Conservation (phyloP, 2,888 invertebrate species). For the Pemphredon lugubris region DNA sequence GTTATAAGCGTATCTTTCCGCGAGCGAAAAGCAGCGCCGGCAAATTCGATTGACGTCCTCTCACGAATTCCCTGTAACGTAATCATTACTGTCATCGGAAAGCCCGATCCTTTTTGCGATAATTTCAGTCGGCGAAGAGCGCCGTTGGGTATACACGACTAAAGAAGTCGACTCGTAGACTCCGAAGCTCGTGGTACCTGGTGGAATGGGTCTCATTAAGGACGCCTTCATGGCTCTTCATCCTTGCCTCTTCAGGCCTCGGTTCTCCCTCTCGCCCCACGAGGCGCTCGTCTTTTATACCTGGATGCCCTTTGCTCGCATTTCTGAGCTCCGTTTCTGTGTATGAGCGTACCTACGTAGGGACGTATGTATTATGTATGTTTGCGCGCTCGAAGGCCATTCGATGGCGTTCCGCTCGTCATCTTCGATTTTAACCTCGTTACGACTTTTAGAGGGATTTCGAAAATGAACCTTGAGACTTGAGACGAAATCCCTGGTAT, state of each 20-base stretch:
- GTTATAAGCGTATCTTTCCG: no score
- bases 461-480: slow-evolving; percentile 35
- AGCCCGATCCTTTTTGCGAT: slow-evolving; percentile 64
- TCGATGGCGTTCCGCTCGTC: slow-evolving; percentile 57
- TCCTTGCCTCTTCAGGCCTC: slow-evolving; percentile 67
- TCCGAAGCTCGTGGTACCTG: slow-evolving; percentile 63
- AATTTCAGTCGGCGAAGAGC: slow-evolving; percentile 58
- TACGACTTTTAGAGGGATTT: slow-evolving; percentile 54
- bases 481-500: slow-evolving; percentile 16
- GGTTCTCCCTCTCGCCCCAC: slow-evolving; percentile 40
- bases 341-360: slow-evolving; percentile 56
- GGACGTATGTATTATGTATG: no score
- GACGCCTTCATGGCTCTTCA: slow-evolving; percentile 73
- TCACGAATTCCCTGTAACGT: slow-evolving; percentile 45
- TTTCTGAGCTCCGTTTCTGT: slow-evolving; percentile 49
- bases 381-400: slow-evolving; percentile 63
- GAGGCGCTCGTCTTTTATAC: slow-evolving; percentile 68
- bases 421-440: slow-evolving; percentile 62
- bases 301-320: slow-evolving; percentile 62
- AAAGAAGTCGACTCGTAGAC: slow-evolving; percentile 57
- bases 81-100: slow-evolving; percentile 69
- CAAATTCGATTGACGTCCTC: slow-evolving; percentile 58
- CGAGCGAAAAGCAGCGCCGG: no score
- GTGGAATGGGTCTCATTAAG: slow-evolving; percentile 76
- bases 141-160: slow-evolving; percentile 43